Conservation (phyloP, 2,888 invertebrate genomes). For the Amorpha juglandis region DNA sequence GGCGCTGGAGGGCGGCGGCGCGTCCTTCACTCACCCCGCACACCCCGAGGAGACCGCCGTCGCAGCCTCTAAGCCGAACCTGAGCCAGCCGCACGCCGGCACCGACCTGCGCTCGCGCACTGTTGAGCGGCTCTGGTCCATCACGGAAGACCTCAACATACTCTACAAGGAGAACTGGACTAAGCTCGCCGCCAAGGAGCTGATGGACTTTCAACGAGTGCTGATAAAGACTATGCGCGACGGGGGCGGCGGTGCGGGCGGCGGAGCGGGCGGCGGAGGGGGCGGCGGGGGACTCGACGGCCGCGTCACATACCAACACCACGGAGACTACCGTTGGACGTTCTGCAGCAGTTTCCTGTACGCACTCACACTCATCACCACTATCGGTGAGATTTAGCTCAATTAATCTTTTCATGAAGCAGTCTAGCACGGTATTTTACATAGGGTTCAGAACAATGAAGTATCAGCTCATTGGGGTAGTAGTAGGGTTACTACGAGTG, state of each 20-base stretch:
- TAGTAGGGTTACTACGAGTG: no score
- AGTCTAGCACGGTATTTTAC: no score
- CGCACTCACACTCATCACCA: slow-evolving; percentile 96
- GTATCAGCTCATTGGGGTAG: no score
- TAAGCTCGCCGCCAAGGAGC: slow-evolving; percentile 92
- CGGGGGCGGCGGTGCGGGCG: slow-evolving; percentile 53
- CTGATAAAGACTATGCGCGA: slow-evolving; percentile 77
- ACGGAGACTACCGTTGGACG: slow-evolving; percentile 90
- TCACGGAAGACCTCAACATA: slow-evolving; percentile 94
- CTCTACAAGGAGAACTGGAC: slow-evolving; percentile 97
- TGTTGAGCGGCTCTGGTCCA: slow-evolving; percentile 92
- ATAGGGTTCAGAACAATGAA: no score
- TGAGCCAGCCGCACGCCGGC: slow-evolving; percentile 81
- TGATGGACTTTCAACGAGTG: slow-evolving; percentile 91
- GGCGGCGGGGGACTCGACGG: slow-evolving; percentile 49
- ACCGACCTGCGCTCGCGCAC: slow-evolving; percentile 87
- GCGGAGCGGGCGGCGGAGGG: slow-evolving; percentile 66
- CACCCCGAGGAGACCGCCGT: slow-evolving; percentile 83
- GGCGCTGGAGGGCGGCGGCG: slow-evolving; percentile 89
- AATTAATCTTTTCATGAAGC: background rate
- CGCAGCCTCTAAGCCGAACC: slow-evolving; percentile 86
- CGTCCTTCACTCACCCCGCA: slow-evolving; percentile 10
- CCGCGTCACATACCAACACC: slow-evolving; percentile 53
- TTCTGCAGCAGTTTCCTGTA: slow-evolving; percentile 96
- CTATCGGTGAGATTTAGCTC: slow-evolving; percentile 89